These are phyloP conservation scores for Lacanobia wlatinum DNA, from an alignment of 2,888 invertebrate species.

Conservation along the genomic window DNA sequence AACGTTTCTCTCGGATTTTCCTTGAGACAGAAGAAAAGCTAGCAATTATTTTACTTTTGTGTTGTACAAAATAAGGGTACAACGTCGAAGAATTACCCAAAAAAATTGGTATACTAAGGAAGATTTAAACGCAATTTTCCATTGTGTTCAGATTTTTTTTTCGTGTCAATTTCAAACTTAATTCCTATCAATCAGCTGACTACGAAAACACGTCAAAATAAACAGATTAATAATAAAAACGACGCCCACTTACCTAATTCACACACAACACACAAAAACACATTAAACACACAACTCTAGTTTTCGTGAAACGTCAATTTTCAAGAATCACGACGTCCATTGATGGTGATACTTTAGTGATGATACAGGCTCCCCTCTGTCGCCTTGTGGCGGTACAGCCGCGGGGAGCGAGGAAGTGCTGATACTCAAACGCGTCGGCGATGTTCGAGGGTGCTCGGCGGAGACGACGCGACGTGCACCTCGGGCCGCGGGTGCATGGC, in stretches of 20 bases:
- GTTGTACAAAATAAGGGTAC: slow-evolving; percentile 2
- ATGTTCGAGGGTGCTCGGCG: slow-evolving; percentile 58
- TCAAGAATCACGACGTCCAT: slow-evolving; percentile 54
- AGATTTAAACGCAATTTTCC: background rate
- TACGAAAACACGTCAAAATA: slow-evolving; percentile 45
- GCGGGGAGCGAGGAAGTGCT: slow-evolving; percentile 61
- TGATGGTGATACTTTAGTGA: slow-evolving; percentile 46
- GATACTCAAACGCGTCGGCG: slow-evolving; percentile 62
- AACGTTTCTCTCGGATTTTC: slow-evolving; percentile 35
- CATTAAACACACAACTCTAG: slow-evolving; percentile 61
- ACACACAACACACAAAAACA: slow-evolving; percentile 67
- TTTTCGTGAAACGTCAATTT: slow-evolving; percentile 60
- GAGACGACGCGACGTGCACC: slow-evolving; percentile 73
- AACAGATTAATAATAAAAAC: slow-evolving; percentile 42
- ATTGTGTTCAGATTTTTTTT: background rate
- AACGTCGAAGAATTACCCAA: background rate
- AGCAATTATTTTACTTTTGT: slow-evolving; percentile 22
- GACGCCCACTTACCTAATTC: slow-evolving; percentile 62
- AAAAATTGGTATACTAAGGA: background rate
- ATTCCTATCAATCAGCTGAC: slow-evolving; percentile 58
- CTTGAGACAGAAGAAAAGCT: slow-evolving; percentile 36
- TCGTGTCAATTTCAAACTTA: slow-evolving; percentile 34
- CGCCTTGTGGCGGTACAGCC: slow-evolving; percentile 41
- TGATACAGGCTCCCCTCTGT: slow-evolving; percentile 55
- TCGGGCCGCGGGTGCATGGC: slow-evolving; percentile 75